These are phyloP conservation scores for Napeogenes sylphis DNA, from an alignment of 2,888 invertebrate species.

Conservation along the genomic window DNA sequence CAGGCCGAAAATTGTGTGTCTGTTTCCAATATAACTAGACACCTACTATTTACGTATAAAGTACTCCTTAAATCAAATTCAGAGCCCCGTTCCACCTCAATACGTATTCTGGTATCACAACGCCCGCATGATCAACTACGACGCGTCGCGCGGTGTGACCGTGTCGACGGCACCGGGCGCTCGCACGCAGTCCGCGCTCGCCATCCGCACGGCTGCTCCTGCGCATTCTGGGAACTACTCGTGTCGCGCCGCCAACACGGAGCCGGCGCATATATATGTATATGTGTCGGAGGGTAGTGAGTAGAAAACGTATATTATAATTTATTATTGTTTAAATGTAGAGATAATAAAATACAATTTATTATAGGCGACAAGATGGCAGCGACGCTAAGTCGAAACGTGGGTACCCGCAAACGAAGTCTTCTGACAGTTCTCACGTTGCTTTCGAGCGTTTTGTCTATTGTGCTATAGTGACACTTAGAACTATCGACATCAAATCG, in stretches of 20 bases:
- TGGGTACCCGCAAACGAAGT: slow-evolving; percentile 37
- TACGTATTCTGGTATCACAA: slow-evolving; percentile 98
- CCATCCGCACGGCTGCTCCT: slow-evolving; percentile 83
- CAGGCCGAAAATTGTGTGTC: too few relatives aligned
- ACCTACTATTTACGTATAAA: too few relatives aligned
- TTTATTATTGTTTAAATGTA: too few relatives aligned
- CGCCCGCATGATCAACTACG: slow-evolving; percentile 95
- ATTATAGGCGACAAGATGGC: slow-evolving; percentile 92
- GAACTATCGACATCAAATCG: not conserved
- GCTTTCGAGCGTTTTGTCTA: slow-evolving; percentile 15
- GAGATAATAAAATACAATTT: not conserved
- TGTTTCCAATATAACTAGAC: too few relatives aligned
- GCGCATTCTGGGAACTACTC: slow-evolving; percentile 95
- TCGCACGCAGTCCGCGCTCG: slow-evolving; percentile 90
- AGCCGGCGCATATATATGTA: slow-evolving; percentile 92
- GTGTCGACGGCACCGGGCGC: slow-evolving; percentile 91
- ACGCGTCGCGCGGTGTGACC: slow-evolving; percentile 87
- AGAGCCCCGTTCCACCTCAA: slow-evolving; percentile 95
- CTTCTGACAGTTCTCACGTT: slow-evolving; percentile 14
- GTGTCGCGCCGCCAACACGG: slow-evolving; percentile 92
- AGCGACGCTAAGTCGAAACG: slow-evolving; percentile 89
- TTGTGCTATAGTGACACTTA: slow-evolving; percentile 2
- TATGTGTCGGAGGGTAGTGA: slow-evolving; percentile 92
- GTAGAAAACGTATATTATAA: slow-evolving; percentile 28
- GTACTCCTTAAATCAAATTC: slow-evolving; percentile 31